Conservation (phyloP, 2,113 vertebrate species). For the Helogale parvula region DNA sequence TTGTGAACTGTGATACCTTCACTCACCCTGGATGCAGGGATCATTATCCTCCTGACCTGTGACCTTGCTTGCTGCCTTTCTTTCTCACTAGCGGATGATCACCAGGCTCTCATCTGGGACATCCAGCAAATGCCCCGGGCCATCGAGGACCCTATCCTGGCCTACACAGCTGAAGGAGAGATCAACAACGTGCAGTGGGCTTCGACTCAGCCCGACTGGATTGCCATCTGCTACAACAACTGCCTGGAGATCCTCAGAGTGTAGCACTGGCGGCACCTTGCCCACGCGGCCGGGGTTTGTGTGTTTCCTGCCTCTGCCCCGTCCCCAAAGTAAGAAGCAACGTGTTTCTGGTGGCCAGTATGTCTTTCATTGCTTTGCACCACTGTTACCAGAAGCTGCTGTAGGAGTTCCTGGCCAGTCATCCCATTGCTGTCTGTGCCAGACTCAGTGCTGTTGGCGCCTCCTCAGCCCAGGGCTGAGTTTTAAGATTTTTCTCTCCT, state of each 20-base stretch:
- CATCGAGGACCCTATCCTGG: conserved; percentile 99
- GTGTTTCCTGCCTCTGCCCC: conserved; percentile 76
- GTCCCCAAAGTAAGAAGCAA: conserved; percentile 85
- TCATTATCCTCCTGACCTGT: neutral
- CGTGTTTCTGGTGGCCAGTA: conserved; percentile 85
- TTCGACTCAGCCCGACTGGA: conserved; percentile 99
- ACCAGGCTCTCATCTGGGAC: conserved; percentile 99
- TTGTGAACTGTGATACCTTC: neutral
- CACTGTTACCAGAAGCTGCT: conserved; percentile 85
- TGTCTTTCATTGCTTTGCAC: conserved; percentile 86
- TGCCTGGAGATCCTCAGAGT: conserved; percentile 99
- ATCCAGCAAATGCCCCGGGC: conserved; percentile 99
- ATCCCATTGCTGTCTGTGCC: conserved; percentile 63
- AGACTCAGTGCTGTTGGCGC: conserved; percentile 81
- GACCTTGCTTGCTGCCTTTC: conserved; percentile 41
- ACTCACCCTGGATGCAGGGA: neutral
- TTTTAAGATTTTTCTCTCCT: conserved; percentile 68
- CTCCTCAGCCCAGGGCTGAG: conserved; percentile 84
- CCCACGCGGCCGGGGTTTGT: conserved; percentile 73
- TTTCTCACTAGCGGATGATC: conserved; percentile 93
- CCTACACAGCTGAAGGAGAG: conserved; percentile 98
- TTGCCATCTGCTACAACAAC: conserved; percentile 99
- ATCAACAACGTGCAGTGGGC: conserved; percentile 99
- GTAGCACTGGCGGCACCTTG: conserved; percentile 81
- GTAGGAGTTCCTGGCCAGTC: conserved; percentile 77